These are phyloP conservation scores for Odontamblyopus rebecca DNA, from an alignment of 2,797 vertebrate genomes.

Conservation along the genomic window DNA sequence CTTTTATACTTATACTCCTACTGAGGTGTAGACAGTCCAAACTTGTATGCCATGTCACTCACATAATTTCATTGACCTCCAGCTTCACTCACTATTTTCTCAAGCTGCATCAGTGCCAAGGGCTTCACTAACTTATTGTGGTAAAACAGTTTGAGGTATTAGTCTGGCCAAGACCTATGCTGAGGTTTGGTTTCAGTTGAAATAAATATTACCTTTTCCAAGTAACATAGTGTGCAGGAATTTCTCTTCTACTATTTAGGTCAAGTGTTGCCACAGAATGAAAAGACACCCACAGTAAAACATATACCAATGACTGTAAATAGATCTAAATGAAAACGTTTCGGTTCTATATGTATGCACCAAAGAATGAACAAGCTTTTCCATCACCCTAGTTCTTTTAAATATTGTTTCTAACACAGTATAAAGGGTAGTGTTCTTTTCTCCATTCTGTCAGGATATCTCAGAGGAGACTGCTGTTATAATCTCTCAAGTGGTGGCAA, in stretches of 20 bases:
- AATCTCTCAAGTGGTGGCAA: slow-evolving; percentile 16
- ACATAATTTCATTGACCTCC: too few species aligned
- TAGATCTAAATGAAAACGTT: not conserved
- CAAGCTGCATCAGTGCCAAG: not conserved
- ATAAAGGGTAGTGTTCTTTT: not conserved
- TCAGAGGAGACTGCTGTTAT: slow-evolving; percentile 1
- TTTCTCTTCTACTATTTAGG: too few species aligned
- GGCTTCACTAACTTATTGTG: not conserved
- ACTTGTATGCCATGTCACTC: too few species aligned
- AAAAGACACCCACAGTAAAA: not conserved
- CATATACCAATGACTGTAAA: not conserved
- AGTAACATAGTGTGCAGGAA: too few species aligned
- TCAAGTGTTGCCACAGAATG: too few species aligned
- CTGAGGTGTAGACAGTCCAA: too few species aligned
- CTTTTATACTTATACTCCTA: too few species aligned
- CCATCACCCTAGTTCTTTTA: not conserved
- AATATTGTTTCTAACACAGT: not conserved
- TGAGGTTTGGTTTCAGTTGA: too few species aligned
- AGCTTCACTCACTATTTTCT: not conserved
- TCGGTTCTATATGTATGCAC: not conserved
- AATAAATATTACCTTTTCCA: too few species aligned
- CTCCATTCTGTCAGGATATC: not conserved
- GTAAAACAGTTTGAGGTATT: too few species aligned
- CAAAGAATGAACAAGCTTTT: not conserved
- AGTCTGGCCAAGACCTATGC: too few species aligned